Evolutionary conservation across 2,888 invertebrate species (phyloP), one percentile per base, ranked within the genome.

Genomic region (Iphiclides podalirius): DNA sequence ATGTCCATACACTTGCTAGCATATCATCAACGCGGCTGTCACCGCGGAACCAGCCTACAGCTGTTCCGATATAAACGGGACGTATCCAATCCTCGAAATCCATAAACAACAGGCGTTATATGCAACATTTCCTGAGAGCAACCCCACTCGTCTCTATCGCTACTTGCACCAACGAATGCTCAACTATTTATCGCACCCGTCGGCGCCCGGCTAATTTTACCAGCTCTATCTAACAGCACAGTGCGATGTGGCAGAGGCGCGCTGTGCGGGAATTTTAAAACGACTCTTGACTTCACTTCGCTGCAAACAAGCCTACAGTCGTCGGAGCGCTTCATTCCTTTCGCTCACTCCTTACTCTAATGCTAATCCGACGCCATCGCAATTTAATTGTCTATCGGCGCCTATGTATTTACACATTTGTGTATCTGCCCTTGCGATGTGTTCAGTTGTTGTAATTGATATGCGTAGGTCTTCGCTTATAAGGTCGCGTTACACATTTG

Each of bases 171-270:
- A n/a, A n/a, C n/a, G 50, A 57, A 60, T 52, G 41, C 47, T 11
- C 54, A 42, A 54, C 55, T 52, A 57, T 52, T 54, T 46, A 55
- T 53, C 44, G 31, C 36, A 14, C 37, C 49, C 46, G 44, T 43
- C 52, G 54, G 48, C 41, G 14, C 13, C 46, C 16, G 11, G 20
- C 36, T 48, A 49, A 49, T 39, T 49, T 49, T 49, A 44, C 44
- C 26, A 43, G 28, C n/a, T 11, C 43, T 43, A 28, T 39, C 43
- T 37, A 6, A 1, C 11, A 14, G 20, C 16, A 6, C 9, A 20
- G n/a, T 7, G 9, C 17, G 35, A 15, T 7, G 13, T 14, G 4
- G 23, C 16, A 9, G 37, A n/a, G n/a, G n/a, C n/a, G n/a, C 20
- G 11, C 16, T 17, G 4, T 28, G 13, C 14, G n/a, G 28, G 12